A percentile compares a stretch with the other conserved stretches of the same genome.
Conservation (phyloP, 2,113 vertebrate genomes). For the Lates calcarifer region DNA sequence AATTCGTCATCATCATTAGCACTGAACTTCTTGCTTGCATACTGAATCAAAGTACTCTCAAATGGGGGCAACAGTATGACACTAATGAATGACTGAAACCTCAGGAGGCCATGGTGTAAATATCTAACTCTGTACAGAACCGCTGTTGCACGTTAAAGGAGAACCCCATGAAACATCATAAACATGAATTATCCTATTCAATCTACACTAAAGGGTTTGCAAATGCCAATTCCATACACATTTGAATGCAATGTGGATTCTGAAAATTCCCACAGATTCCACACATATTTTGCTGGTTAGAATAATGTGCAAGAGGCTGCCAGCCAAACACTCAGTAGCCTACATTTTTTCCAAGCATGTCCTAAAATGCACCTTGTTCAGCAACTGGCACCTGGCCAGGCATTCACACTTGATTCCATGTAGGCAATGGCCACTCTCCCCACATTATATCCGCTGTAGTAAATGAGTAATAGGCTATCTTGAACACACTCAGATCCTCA, state of each 20-base stretch:
- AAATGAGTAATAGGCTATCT: conserved; percentile 4
- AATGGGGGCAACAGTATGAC: background rate
- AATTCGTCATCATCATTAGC: conserved; percentile 1
- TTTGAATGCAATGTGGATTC: background rate
- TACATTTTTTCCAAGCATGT: conserved; percentile 58
- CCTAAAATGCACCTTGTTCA: conserved; percentile 74
- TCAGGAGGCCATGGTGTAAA: background rate
- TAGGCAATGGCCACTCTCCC: conserved; percentile 35
- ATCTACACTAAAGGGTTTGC: background rate
- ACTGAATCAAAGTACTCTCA: background rate
- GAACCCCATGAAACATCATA: background rate
- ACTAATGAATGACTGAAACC: background rate
- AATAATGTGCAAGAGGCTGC: conserved; percentile 16
- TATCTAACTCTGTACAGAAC: background rate
- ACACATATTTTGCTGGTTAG: background rate
- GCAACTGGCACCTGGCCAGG: conserved; percentile 55
- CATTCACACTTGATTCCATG: conserved; percentile 32
- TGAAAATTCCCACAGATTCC: background rate
- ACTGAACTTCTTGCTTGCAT: conserved; percentile 4
- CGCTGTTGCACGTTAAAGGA: background rate
- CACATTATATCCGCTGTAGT: background rate
- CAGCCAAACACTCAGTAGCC: conserved; percentile 36
- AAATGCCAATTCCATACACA: background rate
- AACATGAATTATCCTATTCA: background rate
- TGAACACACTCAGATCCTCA: background rate